phyloP scores from a whole-genome alignment of 2,888 invertebrate genomes.

The Dolichomitus sp. region DNA sequence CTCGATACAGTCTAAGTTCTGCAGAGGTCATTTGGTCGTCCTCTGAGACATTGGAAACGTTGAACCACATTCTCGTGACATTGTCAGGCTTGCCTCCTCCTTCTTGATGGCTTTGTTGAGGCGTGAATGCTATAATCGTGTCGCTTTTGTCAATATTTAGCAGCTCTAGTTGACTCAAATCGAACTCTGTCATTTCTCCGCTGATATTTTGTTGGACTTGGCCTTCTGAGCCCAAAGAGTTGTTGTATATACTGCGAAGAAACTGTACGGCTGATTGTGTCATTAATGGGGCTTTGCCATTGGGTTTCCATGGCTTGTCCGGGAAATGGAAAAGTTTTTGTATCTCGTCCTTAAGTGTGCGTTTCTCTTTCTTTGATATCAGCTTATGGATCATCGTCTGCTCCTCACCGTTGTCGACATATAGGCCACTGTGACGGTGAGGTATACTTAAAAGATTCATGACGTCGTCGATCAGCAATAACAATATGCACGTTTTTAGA shows the following conservation, averaged over 20 bases:
- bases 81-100: constrained; percentile 92
- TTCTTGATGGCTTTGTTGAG: constrained; percentile 89
- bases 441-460: neutral
- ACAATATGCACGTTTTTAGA: constrained; percentile 3
- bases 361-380: constrained; percentile 90
- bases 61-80: constrained; percentile 95
- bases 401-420: constrained; percentile 94
- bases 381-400: constrained; percentile 92
- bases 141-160: constrained; percentile 95
- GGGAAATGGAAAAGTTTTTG: constrained; percentile 94
- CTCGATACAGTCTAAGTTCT: constrained; percentile 93
- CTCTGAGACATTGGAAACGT: constrained; percentile 93
- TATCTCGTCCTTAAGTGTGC: constrained; percentile 94
- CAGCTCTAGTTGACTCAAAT: constrained; percentile 92
- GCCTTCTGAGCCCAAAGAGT: constrained; percentile 87
- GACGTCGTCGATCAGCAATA: neutral
- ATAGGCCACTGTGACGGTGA: constrained; percentile 87
- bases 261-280: constrained; percentile 93
- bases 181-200: constrained; percentile 87
- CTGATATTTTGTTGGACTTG: constrained; percentile 81
- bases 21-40: constrained; percentile 93
- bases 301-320: constrained; percentile 89
- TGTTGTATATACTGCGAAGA: constrained; percentile 94
- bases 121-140: constrained; percentile 95
- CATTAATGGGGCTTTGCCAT: constrained; percentile 75